Base-by-base conservation (phyloP, 2,888 invertebrate species). In the Diaprepes abbreviatus region DNA sequence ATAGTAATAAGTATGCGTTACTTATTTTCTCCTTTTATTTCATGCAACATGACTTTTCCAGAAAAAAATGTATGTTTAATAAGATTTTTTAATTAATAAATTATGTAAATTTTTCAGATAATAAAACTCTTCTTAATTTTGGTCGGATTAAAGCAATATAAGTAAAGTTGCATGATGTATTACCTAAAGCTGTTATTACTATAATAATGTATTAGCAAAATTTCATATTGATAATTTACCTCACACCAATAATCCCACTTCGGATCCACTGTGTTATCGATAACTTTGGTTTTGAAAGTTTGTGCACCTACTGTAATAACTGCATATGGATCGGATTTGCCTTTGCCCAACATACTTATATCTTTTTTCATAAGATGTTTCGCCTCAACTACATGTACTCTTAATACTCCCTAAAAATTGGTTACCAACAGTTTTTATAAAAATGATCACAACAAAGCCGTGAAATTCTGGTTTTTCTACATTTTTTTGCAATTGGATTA, bases 161-260 rank as follows among this genome's bases (percentile, higher is more conserved):
- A 28, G 48, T 28, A 28, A 50, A 50, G 9, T 50, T 50, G 48
- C 28, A 50, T 28, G 14, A 28, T 12, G 14, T 16, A 7, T 50
- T 28, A 50, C 16, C 5, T 28, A 50, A 14, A n/a, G n/a, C 17
- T 16, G 38, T 38, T 40, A 40, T 38, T 14, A 38, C 16, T n/a
- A 38, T 2, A n/a, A 17, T 17, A 28, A 43, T 3, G 9, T 2
- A 17, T 43, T 16, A 43, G 1, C 16, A 21, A n/a, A 33, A 33
- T 17, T 35, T 19, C 28, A 21, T 35, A 45, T 0, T 58, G 21
- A 36, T 12, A 43, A 45, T 77, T 84, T 87, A 97, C 97, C 95
- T 99, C 98, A 83, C 97, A 98, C 91, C 95, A 96, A 85, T 88
- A 96, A 85, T 98, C 96, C 98, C 98, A 99, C 76, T 94, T 93